Conservation (phyloP, 2,113 vertebrate species). For the Aptenodytes patagonicus region DNA sequence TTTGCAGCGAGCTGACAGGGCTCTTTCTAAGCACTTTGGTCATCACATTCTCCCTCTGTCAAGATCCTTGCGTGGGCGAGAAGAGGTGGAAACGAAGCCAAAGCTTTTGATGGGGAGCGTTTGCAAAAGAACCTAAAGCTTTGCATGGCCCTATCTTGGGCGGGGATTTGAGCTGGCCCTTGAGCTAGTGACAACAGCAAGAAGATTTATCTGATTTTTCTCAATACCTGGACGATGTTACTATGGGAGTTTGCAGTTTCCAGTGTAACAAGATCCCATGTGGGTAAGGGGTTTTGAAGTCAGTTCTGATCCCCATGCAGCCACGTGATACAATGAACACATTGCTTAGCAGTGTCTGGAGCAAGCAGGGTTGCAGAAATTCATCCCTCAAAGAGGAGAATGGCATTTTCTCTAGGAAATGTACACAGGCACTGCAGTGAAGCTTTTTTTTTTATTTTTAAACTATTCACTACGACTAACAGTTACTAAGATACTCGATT, state of each 20-base stretch:
- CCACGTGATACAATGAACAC: not conserved
- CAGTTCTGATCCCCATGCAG: not conserved
- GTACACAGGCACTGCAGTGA: not conserved
- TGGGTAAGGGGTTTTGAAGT: not conserved
- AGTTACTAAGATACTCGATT: not conserved
- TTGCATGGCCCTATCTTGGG: not conserved
- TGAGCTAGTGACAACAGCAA: not conserved
- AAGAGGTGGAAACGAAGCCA: not conserved
- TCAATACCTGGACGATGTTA: not conserved
- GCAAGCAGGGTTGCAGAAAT: not conserved
- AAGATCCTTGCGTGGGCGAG: not conserved
- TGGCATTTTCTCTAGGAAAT: not conserved
- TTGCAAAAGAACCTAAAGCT: not conserved
- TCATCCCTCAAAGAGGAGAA: not conserved
- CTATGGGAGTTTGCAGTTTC: not conserved
- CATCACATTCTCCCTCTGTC: rapidly evolving
- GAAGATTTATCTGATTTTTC: not conserved
- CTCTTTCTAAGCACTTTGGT: not conserved
- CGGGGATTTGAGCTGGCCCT: not conserved
- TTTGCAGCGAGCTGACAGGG: not conserved
- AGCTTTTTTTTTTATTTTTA: not conserved
- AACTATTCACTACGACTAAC: not conserved
- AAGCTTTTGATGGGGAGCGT: not conserved
- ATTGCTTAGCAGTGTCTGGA: not conserved
- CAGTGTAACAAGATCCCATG: not conserved